Conservation (phyloP, 2,888 invertebrate genomes). For the Leptinotarsa tumamoca region DNA sequence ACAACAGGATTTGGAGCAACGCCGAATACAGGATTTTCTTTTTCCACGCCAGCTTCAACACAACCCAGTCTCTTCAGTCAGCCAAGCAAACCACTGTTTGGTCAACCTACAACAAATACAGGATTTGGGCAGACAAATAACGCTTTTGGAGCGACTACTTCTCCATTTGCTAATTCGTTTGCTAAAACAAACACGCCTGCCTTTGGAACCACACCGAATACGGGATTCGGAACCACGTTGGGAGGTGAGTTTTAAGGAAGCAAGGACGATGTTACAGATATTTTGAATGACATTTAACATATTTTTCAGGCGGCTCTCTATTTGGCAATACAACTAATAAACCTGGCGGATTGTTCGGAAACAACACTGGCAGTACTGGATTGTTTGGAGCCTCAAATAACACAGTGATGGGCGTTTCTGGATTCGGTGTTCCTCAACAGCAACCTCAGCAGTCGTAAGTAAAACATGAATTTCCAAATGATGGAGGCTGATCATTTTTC, state of each 20-base stretch:
- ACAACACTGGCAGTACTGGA: slow-evolving; percentile 58
- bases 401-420: slow-evolving; percentile 46
- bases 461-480: slow-evolving; percentile 12
- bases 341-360: slow-evolving; percentile 71
- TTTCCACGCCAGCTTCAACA: slow-evolving; percentile 52
- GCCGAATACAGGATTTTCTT: slow-evolving; percentile 62
- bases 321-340: slow-evolving; percentile 68
- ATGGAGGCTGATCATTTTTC: no score
- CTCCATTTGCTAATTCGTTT: slow-evolving; percentile 55
- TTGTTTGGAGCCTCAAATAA: slow-evolving; percentile 45
- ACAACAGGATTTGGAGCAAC: slow-evolving; percentile 63
- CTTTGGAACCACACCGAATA: slow-evolving; percentile 51
- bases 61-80: slow-evolving; percentile 53
- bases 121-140: slow-evolving; percentile 45
- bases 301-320: slow-evolving; percentile 54
- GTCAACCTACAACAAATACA: slow-evolving; percentile 50
- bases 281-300: neutral
- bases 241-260: slow-evolving; percentile 31
- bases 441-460: slow-evolving; percentile 55
- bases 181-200: slow-evolving; percentile 62
- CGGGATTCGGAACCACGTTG: slow-evolving; percentile 49
- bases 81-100: slow-evolving; percentile 58
- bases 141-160: slow-evolving; percentile 46
- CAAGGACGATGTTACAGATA: neutral
- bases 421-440: slow-evolving; percentile 65